phyloP scores from a whole-genome alignment of 2,888 invertebrate genomes.

The Leucophora obtusa region DNA sequence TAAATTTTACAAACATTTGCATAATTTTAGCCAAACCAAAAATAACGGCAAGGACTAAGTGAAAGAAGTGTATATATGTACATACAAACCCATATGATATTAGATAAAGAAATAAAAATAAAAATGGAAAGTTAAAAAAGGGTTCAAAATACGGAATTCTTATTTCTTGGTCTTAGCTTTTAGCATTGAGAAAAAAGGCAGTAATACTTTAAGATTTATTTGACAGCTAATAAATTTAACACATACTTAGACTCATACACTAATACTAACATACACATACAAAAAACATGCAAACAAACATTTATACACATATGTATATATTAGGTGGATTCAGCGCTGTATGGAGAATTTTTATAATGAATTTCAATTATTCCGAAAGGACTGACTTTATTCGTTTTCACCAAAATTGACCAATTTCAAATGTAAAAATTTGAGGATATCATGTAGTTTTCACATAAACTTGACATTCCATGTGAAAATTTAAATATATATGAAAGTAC shows the following conservation, averaged over 20 bases:
- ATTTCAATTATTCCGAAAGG: no score
- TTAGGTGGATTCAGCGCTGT: no score
- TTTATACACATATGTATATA: slow-evolving; percentile 37
- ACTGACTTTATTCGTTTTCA: no score
- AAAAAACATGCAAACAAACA: background rate
- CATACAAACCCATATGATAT: background rate
- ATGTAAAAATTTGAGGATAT: no score
- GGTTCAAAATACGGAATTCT: slow-evolving; percentile 36
- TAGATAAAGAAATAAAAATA: slow-evolving; percentile 26
- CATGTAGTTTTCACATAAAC: no score
- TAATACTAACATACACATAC: background rate
- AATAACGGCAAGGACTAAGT: background rate
- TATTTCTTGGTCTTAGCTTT: slow-evolving; percentile 36
- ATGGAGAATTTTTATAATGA: no score
- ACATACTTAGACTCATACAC: slow-evolving; percentile 68
- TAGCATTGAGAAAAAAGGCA: slow-evolving; percentile 66
- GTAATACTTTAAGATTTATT: slow-evolving; percentile 75
- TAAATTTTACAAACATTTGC: slow-evolving; percentile 46
- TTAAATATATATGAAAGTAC: no score
- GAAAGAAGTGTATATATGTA: slow-evolving; percentile 6
- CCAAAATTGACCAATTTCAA: no score
- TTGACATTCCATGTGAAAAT: no score
- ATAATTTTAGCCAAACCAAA: slow-evolving; percentile 41
- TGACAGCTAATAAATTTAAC: slow-evolving; percentile 77
- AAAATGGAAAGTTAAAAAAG: slow-evolving; percentile 54